Evolutionary conservation across 1,140 invertebrate genomes (phyloP), one percentile per base, ranked within the genome.

Genomic region (Bemisia tabaci): DNA sequence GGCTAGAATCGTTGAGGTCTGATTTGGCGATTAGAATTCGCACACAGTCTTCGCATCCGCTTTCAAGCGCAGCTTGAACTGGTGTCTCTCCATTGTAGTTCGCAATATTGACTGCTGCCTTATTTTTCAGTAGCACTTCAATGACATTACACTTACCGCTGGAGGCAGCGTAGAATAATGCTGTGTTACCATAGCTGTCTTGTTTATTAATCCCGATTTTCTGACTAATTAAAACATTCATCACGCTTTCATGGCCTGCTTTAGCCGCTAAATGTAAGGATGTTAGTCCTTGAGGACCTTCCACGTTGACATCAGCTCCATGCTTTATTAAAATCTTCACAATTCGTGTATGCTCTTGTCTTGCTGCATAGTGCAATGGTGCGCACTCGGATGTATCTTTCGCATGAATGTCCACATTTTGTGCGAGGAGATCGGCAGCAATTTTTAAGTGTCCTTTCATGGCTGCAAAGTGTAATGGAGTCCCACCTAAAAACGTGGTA

Each of bases 151-250:
- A 9, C 5, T 48, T 9, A 48, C 33, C 33, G 17, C 17, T 48
- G 5, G 17, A 9, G 33, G 33, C 33, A 48, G 33, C 33, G 77
- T 95, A 94, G 79, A 96, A 92, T 39, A 95, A 77, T 11, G 93
- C 92, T 1, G 93, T 95, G 1, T 89, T 90, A 1, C 92, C 92
- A 75, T 87, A 91, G n/a, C 87, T 78, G 1, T 89, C 88, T 72
- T 85, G 82, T 71, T 86, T 84, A 76, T 95, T 88, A 2, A 90
- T 86, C 71, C 90, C 79, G 9, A 91, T 90, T 66, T 88, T 88
- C 67, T 87, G 83, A 73, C 88, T 59, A 21, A 59, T 17, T 48
- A 48, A 17, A 17, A 48, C 5, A 9, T 48, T 17, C 5, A 17
- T 17, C 5, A 48, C 17, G 17, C 17, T 17, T 17, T 48, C 17